phyloP scores from a whole-genome alignment of 2,888 invertebrate genomes.

The Didymodactylos carnosus region DNA sequence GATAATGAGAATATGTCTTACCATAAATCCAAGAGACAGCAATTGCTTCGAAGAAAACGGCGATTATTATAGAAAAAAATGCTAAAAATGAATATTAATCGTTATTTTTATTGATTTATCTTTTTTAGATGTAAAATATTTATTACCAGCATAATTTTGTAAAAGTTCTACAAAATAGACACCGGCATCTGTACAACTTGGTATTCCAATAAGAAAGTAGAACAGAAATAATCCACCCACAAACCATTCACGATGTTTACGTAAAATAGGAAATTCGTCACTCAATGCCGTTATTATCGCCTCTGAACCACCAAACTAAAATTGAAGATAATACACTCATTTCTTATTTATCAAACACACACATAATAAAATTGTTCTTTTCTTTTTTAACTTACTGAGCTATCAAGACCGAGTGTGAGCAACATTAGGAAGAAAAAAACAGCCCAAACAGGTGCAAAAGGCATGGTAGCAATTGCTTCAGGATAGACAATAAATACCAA shows the following conservation, averaged over 20 bases:
- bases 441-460: slow-evolving; percentile 88
- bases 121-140: no score
- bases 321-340: background rate
- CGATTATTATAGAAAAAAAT: slow-evolving; percentile 57
- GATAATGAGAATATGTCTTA: slow-evolving; percentile 32
- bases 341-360: no score
- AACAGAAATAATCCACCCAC: slow-evolving; percentile 70
- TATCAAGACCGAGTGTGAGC: slow-evolving; percentile 83
- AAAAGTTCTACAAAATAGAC: slow-evolving; percentile 11
- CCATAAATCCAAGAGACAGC: slow-evolving; percentile 96
- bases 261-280: slow-evolving; percentile 79
- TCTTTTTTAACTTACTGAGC: slow-evolving; percentile 52
- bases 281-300: slow-evolving; percentile 92
- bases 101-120: background rate
- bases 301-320: slow-evolving; percentile 88
- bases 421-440: slow-evolving; percentile 96
- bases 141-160: slow-evolving; percentile 3
- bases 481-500: slow-evolving; percentile 90
- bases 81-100: slow-evolving; percentile 37
- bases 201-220: slow-evolving; percentile 66
- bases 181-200: slow-evolving; percentile 63
- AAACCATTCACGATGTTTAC: slow-evolving; percentile 71
- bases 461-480: slow-evolving; percentile 95
- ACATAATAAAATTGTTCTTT: background rate
- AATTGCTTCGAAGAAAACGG: slow-evolving; percentile 85